phyloP scores from a whole-genome alignment of 2,888 invertebrate species.

The Andricus curvator region DNA sequence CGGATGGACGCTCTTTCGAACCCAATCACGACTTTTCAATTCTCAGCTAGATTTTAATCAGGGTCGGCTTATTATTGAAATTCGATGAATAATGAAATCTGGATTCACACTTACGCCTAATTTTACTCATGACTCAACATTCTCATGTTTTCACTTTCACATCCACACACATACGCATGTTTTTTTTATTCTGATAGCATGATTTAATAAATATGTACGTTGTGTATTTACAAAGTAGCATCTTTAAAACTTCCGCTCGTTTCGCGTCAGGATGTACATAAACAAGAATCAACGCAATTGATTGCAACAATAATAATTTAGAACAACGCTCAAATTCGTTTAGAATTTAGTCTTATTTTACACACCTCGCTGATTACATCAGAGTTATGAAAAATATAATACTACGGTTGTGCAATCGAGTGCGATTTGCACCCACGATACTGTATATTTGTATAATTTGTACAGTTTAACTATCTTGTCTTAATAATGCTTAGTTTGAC shows the following conservation, averaged over 20 bases:
- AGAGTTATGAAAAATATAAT: constrained; percentile 77
- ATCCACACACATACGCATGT: constrained; percentile 8
- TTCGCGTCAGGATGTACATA: constrained; percentile 15
- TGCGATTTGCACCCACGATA: constrained; percentile 53
- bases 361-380: constrained; percentile 61
- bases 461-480: constrained; percentile 72
- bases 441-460: constrained; percentile 69
- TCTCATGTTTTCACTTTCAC: constrained; percentile 4
- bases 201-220: constrained; percentile 38
- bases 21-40: constrained; percentile 26
- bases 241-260: constrained; percentile 35
- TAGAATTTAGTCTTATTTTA: constrained; percentile 19
- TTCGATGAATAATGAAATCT: constrained; percentile 35
- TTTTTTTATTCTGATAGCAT: constrained; percentile 25
- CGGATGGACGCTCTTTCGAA: constrained; percentile 26
- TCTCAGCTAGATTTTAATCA: constrained; percentile 37
- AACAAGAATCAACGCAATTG: constrained; percentile 39
- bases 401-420: constrained; percentile 75
- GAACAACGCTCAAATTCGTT: constrained; percentile 9
- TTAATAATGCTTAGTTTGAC: constrained; percentile 64
- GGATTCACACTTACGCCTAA: not conserved
- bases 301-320: constrained; percentile 41
- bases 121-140: constrained; percentile 7
- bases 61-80: constrained; percentile 20
- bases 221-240: constrained; percentile 39